A percentile compares a stretch with the other conserved stretches of the same genome.
These are phyloP conservation scores for Mus caroli DNA, from an alignment of 2,797 vertebrate species.

Conservation along the genomic window DNA sequence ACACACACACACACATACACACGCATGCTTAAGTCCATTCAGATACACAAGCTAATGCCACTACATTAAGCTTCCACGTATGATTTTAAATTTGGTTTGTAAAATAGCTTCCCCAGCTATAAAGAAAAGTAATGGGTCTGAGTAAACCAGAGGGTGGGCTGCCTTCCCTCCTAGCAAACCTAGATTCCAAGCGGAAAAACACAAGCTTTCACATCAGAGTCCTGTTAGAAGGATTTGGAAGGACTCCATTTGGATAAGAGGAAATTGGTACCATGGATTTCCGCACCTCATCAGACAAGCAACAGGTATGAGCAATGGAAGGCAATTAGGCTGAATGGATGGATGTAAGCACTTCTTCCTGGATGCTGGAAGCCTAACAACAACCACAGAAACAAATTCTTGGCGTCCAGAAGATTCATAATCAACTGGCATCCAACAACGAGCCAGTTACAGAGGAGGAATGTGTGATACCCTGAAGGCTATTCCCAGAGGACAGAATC, in stretches of 20 bases:
- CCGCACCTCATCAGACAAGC: conserved; percentile 73
- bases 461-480: neutral
- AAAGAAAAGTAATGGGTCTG: conserved; percentile 38
- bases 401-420: conserved; percentile 55
- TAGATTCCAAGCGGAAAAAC: conserved; percentile 38
- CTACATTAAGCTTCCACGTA: conserved; percentile 1
- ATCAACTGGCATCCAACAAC: conserved; percentile 43
- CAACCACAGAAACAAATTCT: conserved; percentile 47
- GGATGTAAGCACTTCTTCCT: conserved; percentile 46
- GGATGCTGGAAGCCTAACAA: conserved; percentile 56
- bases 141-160: conserved; percentile 2
- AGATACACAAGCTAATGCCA: conserved; percentile 24
- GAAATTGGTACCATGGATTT: conserved; percentile 69
- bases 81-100: conserved; percentile 51
- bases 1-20: neutral
- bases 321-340: conserved; percentile 55
- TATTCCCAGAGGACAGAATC: conserved; percentile 44
- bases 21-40: neutral
- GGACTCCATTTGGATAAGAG: conserved; percentile 48
- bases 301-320: conserved; percentile 66
- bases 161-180: neutral
- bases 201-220: conserved; percentile 45
- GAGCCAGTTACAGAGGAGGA: conserved; percentile 46
- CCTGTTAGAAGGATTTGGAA: conserved; percentile 66
- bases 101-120: conserved; percentile 31